A percentile compares a stretch with the other conserved stretches of the same genome.
These are phyloP conservation scores for Dicentrarchus labrax DNA, from an alignment of 2,113 vertebrate species.

Conservation along the genomic window DNA sequence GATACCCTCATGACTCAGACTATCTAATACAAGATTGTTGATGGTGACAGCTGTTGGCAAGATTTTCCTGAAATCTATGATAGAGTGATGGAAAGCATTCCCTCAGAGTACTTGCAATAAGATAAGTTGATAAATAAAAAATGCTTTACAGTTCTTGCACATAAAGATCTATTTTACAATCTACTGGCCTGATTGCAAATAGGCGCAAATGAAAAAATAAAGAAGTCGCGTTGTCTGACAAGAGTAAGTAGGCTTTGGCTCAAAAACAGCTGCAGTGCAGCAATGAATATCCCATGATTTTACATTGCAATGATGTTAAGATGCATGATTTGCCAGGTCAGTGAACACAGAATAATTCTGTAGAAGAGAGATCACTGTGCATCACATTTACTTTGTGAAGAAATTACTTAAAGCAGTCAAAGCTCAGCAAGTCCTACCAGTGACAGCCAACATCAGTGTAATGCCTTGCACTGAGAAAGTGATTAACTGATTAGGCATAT, in stretches of 20 bases:
- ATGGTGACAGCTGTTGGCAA: too few species aligned
- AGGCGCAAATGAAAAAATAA: conserved; percentile 6
- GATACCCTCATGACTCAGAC: background rate
- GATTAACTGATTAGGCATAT: background rate
- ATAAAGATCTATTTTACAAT: conserved; percentile 22
- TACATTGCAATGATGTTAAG: conserved; percentile 7
- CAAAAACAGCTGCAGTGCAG: background rate
- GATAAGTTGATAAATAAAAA: background rate
- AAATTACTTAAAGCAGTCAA: background rate
- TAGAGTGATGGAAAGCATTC: conserved; percentile 12
- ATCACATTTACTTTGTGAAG: background rate
- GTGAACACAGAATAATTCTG: background rate
- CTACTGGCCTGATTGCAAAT: background rate
- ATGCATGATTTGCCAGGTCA: conserved; percentile 1
- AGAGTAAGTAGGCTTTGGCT: conserved; percentile 5
- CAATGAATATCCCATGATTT: conserved; percentile 28
- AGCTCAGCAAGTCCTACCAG: background rate
- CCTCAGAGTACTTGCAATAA: background rate
- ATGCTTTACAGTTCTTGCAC: background rate
- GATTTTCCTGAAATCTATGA: background rate
- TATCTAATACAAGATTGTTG: too few species aligned
- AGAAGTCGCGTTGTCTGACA: conserved; percentile 2
- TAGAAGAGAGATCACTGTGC: background rate
- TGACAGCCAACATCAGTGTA: background rate
- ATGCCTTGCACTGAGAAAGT: background rate